Percentiles rank a stretch among this genome's conserved stretches.
Conservation (phyloP, 2,797 vertebrate species). For the Spinibarbus caldwelli region DNA sequence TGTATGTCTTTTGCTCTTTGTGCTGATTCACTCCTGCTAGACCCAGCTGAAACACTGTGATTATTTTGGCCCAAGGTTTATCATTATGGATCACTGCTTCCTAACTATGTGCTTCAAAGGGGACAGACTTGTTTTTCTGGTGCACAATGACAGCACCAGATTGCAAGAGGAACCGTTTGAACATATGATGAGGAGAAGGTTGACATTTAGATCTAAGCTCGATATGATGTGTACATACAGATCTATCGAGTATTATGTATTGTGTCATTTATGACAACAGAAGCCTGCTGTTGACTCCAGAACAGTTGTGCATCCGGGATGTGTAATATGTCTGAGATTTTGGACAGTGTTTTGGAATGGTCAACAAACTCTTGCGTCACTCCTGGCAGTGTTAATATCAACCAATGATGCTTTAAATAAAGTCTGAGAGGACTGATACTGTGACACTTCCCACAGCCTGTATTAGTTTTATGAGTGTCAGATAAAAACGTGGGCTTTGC, state of each 20-base stretch:
- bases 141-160: not conserved
- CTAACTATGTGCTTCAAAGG: conserved; percentile 20
- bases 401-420: conserved; percentile 45
- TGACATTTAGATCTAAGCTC: not conserved
- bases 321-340: not conserved
- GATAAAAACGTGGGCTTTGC: not conserved
- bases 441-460: not conserved
- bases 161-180: not conserved
- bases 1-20: not conserved
- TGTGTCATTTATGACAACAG: not conserved
- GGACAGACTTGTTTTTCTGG: conserved; percentile 20
- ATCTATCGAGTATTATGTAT: not conserved
- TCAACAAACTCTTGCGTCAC: conserved; percentile 21
- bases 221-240: not conserved
- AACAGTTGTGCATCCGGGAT: not conserved
- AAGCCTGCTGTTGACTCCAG: not conserved
- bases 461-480: not conserved
- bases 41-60: not conserved
- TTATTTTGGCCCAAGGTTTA: conserved; percentile 25
- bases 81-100: conserved; percentile 50
- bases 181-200: not conserved
- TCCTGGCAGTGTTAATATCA: conserved; percentile 18
- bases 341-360: not conserved
- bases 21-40: not conserved
- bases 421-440: not conserved